Base-by-base conservation (phyloP, 1,140 invertebrate species). In the Octopus sinensis region DNA sequence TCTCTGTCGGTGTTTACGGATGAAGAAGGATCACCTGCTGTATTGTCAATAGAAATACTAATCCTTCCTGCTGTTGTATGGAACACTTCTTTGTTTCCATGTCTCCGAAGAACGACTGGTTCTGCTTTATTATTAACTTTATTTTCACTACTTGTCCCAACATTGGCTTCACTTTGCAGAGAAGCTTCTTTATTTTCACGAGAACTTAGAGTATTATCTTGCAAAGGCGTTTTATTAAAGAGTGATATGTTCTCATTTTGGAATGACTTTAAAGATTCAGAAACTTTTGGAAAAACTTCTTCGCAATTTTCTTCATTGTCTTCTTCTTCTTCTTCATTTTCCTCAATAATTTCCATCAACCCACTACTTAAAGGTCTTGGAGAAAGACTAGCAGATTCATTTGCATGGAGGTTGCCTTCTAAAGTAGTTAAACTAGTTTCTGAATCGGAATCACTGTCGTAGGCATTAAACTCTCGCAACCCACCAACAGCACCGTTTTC, bases 31-130 rank as follows among this genome's bases (percentile, higher is more conserved):
- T 73, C 68, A 4, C 68, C 68, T 17, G 76, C 6, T 17, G 76
- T 53, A 77, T 9, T 52, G 13, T 83, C 85, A 54, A 80, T 79
- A 5, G 82, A 77, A 17, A 88, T 85, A 73, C 88, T 88, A 75
- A 88, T 86, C 17, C 84, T 79, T 1, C 87, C 88, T 43, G 84
- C 85, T 13, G 84, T 83, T 9, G 86, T 87, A 51, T 83, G 83
- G 68, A 84, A 88, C n/a, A 88, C 82, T 79, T 88, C 87, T 54
- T 84, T 86, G 71, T 43, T 43, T 77, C 79, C 23, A 6, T 79
- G 52, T 79, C 52, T 13, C 53, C 68, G 68, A 23, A 73, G 68
- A 6, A 73, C 68, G 1, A 73, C 68, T 73, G 68, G 68, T 73
- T 73, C 68, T 23, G 30, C 4, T 13, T 73, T n/a, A 4, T 5